These are phyloP conservation scores for Gyrodactylus salaris DNA, from an alignment of 1,140 invertebrate species.

Conservation along the genomic window DNA sequence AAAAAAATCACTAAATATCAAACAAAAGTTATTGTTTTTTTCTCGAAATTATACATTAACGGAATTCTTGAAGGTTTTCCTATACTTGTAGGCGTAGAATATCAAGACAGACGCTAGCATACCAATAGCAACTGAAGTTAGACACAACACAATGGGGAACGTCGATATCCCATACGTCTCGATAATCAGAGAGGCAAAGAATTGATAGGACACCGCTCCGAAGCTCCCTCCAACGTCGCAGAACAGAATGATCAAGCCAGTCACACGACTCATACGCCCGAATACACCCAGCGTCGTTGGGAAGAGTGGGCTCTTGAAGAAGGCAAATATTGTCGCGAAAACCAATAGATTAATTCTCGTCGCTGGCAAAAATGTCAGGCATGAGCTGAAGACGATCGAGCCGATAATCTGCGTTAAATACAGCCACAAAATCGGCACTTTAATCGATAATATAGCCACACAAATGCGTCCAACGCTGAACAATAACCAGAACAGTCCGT, in stretches of 20 bases:
- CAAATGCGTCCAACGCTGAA: not conserved
- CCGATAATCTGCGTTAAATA: not conserved
- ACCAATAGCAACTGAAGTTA: not conserved
- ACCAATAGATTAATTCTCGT: not conserved
- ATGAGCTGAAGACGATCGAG: not conserved
- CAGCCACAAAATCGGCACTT: not conserved
- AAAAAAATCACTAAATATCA: too few relatives aligned
- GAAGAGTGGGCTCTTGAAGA: conserved; percentile 3
- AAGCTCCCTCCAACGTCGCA: not conserved
- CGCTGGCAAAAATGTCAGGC: not conserved
- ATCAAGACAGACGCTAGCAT: not conserved
- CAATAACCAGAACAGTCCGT: not conserved
- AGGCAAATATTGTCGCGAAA: not conserved
- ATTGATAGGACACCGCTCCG: not conserved
- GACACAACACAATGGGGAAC: not conserved
- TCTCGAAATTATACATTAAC: too few relatives aligned
- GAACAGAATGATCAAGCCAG: not conserved
- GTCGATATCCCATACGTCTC: not conserved
- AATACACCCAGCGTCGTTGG: conserved; percentile 1
- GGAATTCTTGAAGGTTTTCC: not conserved
- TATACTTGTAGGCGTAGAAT: not conserved
- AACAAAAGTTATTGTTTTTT: too few relatives aligned
- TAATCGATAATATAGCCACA: not conserved
- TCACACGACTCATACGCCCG: not conserved
- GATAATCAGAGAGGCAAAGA: not conserved